A percentile compares a stretch with the other conserved stretches of the same genome.
These are phyloP conservation scores for Orius laevigatus DNA, from an alignment of 1,140 invertebrate genomes.

Conservation along the genomic window DNA sequence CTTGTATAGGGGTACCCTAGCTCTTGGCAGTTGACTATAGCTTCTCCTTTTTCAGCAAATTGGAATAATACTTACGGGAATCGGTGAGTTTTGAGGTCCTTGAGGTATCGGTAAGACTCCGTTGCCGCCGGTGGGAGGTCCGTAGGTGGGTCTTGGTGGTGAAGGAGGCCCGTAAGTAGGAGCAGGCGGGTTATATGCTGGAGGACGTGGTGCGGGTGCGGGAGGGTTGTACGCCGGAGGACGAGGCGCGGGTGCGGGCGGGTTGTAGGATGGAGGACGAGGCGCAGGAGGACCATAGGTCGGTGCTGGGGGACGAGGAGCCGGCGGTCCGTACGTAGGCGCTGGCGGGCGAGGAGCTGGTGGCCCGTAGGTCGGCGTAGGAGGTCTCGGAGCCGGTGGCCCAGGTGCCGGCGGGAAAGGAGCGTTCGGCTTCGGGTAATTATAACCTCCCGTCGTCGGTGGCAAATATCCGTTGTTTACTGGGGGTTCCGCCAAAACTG, in stretches of 20 bases:
- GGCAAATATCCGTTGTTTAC: constrained; percentile 1
- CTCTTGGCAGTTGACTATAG: neutral
- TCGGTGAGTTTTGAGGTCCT: neutral
- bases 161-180: neutral
- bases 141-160: neutral
- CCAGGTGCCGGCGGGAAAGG: neutral
- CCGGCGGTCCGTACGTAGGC: neutral
- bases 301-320: neutral
- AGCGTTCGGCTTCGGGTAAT: neutral
- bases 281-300: neutral
- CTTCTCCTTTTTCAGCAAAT: neutral
- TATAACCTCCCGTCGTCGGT: neutral
- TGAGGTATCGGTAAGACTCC: neutral
- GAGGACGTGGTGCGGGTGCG: neutral
- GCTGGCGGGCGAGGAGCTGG: neutral
- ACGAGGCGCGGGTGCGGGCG: neutral
- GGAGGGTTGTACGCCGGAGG: neutral
- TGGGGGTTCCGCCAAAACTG: constrained; percentile 1
- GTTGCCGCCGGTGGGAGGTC: neutral
- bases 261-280: neutral
- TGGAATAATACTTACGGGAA: neutral
- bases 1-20: neutral
- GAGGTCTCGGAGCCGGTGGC: neutral
- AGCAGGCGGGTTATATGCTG: neutral
- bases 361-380: neutral